Evolutionary conservation across 2,888 invertebrate genomes (phyloP), one percentile per base, ranked within the genome.

Genomic region (Papilio elwesi): DNA sequence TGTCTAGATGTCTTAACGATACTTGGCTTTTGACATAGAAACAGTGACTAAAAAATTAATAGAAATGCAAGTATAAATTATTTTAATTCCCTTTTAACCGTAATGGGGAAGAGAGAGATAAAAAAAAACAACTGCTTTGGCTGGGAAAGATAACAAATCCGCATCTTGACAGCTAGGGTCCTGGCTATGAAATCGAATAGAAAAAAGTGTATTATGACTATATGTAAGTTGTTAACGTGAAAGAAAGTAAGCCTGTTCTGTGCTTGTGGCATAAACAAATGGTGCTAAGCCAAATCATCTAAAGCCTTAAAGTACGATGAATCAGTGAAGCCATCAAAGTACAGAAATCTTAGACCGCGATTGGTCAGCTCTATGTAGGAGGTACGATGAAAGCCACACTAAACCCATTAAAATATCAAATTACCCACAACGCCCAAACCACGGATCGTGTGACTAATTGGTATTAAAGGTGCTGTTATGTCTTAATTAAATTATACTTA

Each of bases 401-500:
- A 90, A 92, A 88, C 85, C 90, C 86, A 91, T 92, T 89, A 90
- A 83, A 84, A 82, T 90, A 87, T 93, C 91, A 87, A 90, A 92
- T 93, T 93, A 92, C 92, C 85, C 82, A 86, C 83, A 85, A 91
- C 92, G 92, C 91, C 92, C 92, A 91, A 91, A 90, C 87, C 85
- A 79, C 85, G 87, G 86, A 86, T 88, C 84, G 92, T 92, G 91
- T 92, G 92, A 91, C 93, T 92, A 93, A 93, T 93, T 92, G 91
- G 87, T 83, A 89, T 92, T 90, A 91, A 89, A 90, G 88, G 88
- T 88, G 89, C 87, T 90, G 90, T 90, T 91, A 91, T 90, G 86
- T 90, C 90, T 91, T 92, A 92, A 93, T 93, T 93, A 90, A 92
- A 92, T 92, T 92, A 91, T 87, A 87, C 86, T 84, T 85, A 87